Base-by-base conservation (phyloP, 2,888 invertebrate genomes). In the Chesias legatella region DNA sequence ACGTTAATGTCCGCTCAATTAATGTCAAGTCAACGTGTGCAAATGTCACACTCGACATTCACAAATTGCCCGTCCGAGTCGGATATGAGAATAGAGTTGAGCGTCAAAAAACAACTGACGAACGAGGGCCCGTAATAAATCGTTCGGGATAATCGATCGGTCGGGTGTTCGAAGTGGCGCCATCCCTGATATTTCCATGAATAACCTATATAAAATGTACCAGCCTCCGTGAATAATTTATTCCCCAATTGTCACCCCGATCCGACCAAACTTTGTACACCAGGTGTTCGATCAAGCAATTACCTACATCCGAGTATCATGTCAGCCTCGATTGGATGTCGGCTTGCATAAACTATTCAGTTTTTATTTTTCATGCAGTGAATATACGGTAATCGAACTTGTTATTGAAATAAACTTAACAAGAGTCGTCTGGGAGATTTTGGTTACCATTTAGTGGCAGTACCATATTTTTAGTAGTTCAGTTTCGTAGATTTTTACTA, bases 211-310 rank as follows among this genome's bases (percentile, higher is more conserved):
- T 77, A 73, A 72, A 73, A 73, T 71, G 67, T 71, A 74, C 69
- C 61, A 66, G 64, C 64, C 65, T 58, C 63, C 61, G 63, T 81
- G 77, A 83, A 84, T 83, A 77, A 82, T 80, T 83, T 82, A 81
- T 73, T 65, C 62, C 53, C 36, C 45, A 45, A 36, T 45, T 45
- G 40, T 45, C 40, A 45, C 45, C 40, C 36, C 32, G 45, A 54
- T 54, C 59, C 58, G 52, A 60, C 57, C 57, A 47, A 67, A 66
- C 56, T 62, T 66, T 65, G 67, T 66, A 65, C 66, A 56, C 58
- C 71, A 65, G 77, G 73, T 74, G 70, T 67, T 69, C 67, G 58
- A 68, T 70, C 63, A 64, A 67, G 63, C 65, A 70, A 73, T 76
- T 71, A 72, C 64, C 42, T 40, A 60, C 45, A 55, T 57, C 44